Percentiles rank a stretch among this genome's conserved stretches.
Evolutionary conservation across 2,888 invertebrate species (phyloP).

Genomic region (Masnerella sp.): DNA sequence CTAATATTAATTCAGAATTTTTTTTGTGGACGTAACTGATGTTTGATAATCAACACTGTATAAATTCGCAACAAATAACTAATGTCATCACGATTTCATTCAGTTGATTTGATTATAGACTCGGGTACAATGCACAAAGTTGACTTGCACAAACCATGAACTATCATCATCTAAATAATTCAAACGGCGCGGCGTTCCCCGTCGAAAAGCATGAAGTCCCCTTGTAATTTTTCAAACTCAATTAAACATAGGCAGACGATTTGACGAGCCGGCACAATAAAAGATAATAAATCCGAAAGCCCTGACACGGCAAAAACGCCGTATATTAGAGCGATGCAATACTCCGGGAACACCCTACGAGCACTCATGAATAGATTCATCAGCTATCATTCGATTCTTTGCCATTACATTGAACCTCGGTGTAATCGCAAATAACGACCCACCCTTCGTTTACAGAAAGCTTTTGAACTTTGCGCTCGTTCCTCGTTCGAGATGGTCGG

Average conservation of each 20-base stretch:
- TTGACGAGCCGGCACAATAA: constrained; percentile 6
- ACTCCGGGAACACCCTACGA: constrained; percentile 32
- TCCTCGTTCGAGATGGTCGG: constrained; percentile 43
- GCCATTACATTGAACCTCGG: constrained; percentile 47
- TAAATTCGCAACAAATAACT: no score
- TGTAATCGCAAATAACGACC: constrained; percentile 54
- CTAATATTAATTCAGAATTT: no score
- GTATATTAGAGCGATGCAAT: constrained; percentile 32
- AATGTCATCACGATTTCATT: no score
- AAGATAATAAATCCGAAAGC: constrained; percentile 29
- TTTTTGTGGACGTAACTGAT: no score
- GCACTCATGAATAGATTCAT: constrained; percentile 53
- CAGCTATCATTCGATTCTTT: constrained; percentile 53
- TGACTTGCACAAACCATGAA: no score
- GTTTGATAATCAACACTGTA: no score
- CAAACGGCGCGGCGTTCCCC: no score
- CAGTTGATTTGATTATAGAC: no score
- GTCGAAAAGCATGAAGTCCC: no score
- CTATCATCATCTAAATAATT: no score
- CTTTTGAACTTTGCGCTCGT: constrained; percentile 56
- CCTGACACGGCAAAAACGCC: constrained; percentile 30
- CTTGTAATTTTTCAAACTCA: neutral
- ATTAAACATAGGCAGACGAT: neutral
- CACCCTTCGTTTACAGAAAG: constrained; percentile 55
- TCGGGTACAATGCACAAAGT: no score